phyloP scores from a whole-genome alignment of 2,797 vertebrate genomes.

The Percopsis omiscomaycus region DNA sequence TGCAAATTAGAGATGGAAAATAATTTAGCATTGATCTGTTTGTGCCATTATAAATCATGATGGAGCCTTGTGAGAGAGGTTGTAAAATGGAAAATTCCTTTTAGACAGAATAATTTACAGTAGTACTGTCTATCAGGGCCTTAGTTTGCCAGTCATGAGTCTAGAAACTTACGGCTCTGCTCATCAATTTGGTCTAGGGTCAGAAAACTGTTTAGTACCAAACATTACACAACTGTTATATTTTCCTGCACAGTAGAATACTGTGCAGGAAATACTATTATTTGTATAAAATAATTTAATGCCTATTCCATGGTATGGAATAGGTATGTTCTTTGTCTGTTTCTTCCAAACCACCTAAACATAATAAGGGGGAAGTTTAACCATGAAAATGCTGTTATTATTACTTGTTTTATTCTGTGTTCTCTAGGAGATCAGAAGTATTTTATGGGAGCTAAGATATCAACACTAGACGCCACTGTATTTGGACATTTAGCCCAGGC shows the following conservation, averaged over 20 bases:
- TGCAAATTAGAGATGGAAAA: constrained; percentile 26
- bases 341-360: background rate
- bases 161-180: too few relatives aligned
- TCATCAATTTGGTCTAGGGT: constrained; percentile 1
- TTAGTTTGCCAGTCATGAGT: too few relatives aligned
- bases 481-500: constrained; percentile 96
- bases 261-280: too few relatives aligned
- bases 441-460: constrained; percentile 94
- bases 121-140: background rate
- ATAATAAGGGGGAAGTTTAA: background rate
- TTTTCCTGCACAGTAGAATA: too few relatives aligned
- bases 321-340: background rate
- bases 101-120: constrained; percentile 16
- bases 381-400: too few relatives aligned
- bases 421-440: constrained; percentile 94
- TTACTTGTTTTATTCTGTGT: constrained; percentile 8
- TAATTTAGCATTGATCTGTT: constrained; percentile 59
- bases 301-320: too few relatives aligned
- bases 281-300: too few relatives aligned
- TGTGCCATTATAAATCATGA: constrained; percentile 28
- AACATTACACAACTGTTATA: too few relatives aligned
- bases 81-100: constrained; percentile 46
- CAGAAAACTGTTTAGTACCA: background rate
- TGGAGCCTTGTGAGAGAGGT: background rate
- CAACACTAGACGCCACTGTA: constrained; percentile 92